phyloP scores from a whole-genome alignment of 2,113 vertebrate species.

The Pantherophis guttatus region DNA sequence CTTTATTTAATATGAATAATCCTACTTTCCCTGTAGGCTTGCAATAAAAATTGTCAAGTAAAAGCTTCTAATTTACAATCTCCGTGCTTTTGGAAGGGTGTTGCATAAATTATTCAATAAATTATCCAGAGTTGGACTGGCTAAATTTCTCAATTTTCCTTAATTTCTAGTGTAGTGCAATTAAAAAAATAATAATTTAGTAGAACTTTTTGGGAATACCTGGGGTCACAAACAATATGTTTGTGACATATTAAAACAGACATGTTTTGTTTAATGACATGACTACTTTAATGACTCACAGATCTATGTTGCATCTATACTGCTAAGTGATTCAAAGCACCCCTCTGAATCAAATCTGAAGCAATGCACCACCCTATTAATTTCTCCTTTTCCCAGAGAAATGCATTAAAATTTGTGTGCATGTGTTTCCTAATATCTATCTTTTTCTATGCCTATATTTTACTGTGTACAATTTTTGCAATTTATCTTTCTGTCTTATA shows the following conservation, averaged over 20 bases:
- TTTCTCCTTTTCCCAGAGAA: neutral
- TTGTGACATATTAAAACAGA: neutral
- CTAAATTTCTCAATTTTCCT: neutral
- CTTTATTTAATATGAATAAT: neutral
- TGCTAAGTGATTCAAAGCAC: neutral
- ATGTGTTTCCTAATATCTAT: neutral
- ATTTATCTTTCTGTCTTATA: neutral
- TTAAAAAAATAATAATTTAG: neutral
- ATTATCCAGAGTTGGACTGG: neutral
- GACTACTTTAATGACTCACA: neutral
- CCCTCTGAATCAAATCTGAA: neutral
- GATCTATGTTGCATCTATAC: neutral
- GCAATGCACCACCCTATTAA: neutral
- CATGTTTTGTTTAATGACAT: neutral
- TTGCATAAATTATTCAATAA: neutral
- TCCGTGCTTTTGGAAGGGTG: neutral
- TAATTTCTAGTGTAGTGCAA: neutral
- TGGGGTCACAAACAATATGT: neutral
- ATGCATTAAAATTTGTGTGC: neutral
- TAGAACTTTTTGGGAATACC: neutral
- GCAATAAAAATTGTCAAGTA: neutral
- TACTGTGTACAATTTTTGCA: neutral
- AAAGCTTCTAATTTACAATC: neutral
- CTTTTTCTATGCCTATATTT: neutral
- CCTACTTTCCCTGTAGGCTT: neutral